Base-by-base conservation (phyloP, 2,797 vertebrate genomes). In the Taenioides sp. region DNA sequence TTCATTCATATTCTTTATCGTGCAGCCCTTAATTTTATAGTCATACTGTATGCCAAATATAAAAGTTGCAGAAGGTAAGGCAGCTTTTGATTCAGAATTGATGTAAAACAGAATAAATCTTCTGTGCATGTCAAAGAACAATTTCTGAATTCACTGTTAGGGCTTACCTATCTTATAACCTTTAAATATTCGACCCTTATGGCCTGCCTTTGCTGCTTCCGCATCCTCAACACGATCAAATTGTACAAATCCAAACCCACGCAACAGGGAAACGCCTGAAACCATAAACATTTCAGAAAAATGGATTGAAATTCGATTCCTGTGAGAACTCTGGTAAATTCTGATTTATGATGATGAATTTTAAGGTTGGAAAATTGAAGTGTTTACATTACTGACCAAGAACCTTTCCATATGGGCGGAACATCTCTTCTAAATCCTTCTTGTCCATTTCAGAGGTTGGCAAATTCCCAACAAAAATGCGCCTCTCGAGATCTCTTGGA, bases 381-480 rank as follows among this genome's bases (percentile, higher is more conserved):
- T 71, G 71, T 70, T 43, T 43, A 47, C 67, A 81, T 86, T 95
- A 96, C 95, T 96, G 94, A 96, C 94, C 94, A 93, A 94, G 86
- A 86, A 97, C 93, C 84, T 95, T 96, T 86, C 95, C 94, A 78
- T 95, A 96, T 80, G 94, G 90, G 86, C 80, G 92, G 95, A 97
- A 95, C 81, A 95, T 80, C n/a, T 94, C 94, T 94, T 94, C 93
- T 92, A 96, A 92, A 90, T 97, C 95, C 94, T 95, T 96, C 81
- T 93, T 94, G 86, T 89, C 91, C 96, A 96, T 95, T 89, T 94
- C 90, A 28, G 94, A 93, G 64, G 96, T 96, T 23, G 95, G 95
- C 93, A 97, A 96, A 96, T 94, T 96, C 85, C 95, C 95, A 78
- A 98, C 93, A 95, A 95, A 97, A 95, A 97, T 93, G 89, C 96